Evolutionary conservation across 2,113 vertebrate species (phyloP), one percentile per base, ranked within the genome.

Genomic region (Buteo buteo): DNA sequence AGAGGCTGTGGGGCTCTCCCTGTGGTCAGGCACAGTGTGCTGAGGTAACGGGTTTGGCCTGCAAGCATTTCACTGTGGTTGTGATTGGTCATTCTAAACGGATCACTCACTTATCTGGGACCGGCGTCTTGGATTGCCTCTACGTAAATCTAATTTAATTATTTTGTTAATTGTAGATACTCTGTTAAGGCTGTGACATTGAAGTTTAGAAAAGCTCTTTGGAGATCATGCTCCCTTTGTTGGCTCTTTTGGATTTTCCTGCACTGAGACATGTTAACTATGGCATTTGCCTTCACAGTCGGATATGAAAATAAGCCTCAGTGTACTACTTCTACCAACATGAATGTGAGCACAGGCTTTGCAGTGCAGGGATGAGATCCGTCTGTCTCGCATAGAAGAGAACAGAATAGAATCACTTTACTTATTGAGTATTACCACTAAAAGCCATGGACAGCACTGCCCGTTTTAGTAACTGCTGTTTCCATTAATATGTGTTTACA

Each of bases 1-100:
- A 1, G 49, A 21, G 49, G 40, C 73, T 44, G 34, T 13, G 49
- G 32, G n/a, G 26, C 20, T 6, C 34, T 72, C 0, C 3, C 2
- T 57, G 57, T 21, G 71, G 55, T 36, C 82, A 50, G 70, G 55
- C 34, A 13, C 26, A 9, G 5, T 0, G 7, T 17, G 49, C 4
- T 29, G 45, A 66, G 64, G 36, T 12, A 13, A 8, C 49, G 55
- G 76, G 4, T 74, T 32, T 83, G 67, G 20, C 73, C 54, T 64
- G 16, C 40, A 50, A 1, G 9, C 4, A 17, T 20, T 76, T 49
- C 64, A 16, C 28, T 5, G 1, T 42, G 65, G 16, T 79, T 44
- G 24, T 16, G 15, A 36, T 45, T 31, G 29, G 21, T 59, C 2
- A 28, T 57, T 62, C 82, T 3, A 49, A 65, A 42, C 25, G 2